Conservation (phyloP, 1,140 invertebrate genomes). For the Heliconius eleuchia region DNA sequence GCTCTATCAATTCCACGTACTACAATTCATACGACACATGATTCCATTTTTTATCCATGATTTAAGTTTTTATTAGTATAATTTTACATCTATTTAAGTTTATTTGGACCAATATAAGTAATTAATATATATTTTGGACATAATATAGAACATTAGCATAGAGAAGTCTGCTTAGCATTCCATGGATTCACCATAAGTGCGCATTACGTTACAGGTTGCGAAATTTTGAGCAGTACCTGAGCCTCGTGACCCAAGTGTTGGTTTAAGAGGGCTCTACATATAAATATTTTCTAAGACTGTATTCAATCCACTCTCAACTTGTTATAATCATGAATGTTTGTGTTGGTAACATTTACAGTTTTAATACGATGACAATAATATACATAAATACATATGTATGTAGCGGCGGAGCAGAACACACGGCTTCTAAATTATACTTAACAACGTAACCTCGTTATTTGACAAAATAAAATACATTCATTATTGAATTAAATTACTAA, state of each 20-base stretch:
- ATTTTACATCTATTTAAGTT: too few species aligned
- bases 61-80: too few species aligned
- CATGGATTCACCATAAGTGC: too few species aligned
- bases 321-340: background rate
- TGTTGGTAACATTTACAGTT: background rate
- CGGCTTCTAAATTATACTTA: slow-evolving; percentile 8
- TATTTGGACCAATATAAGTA: too few species aligned
- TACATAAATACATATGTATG: slow-evolving; percentile 6
- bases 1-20: background rate
- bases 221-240: too few species aligned
- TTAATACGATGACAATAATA: background rate
- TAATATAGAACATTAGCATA: too few species aligned
- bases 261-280: background rate
- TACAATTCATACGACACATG: too few species aligned
- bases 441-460: slow-evolving; percentile 1
- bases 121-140: too few species aligned
- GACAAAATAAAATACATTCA: slow-evolving; percentile 6
- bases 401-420: background rate
- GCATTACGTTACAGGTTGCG: too few species aligned
- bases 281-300: background rate
- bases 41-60: too few species aligned
- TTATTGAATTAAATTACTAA: background rate
- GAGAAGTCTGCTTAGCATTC: too few species aligned
- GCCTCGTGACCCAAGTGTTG: too few species aligned
- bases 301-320: background rate